phyloP scores from a whole-genome alignment of 2,888 invertebrate genomes.

The Platycnemis pennipes region DNA sequence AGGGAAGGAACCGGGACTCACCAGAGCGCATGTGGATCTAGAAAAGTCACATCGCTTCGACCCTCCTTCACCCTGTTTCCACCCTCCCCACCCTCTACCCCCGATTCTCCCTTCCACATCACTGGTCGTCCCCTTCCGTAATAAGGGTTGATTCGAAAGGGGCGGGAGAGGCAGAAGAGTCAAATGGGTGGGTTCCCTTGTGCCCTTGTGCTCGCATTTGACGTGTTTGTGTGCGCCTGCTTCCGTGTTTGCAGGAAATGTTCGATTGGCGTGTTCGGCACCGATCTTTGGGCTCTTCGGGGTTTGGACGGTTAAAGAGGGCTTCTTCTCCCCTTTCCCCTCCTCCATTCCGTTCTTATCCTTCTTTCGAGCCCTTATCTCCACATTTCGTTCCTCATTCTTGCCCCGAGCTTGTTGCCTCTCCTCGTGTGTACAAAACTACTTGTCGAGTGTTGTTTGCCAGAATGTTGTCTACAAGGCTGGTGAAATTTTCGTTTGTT shows the following conservation, averaged over 20 bases:
- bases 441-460: not conserved
- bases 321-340: not conserved
- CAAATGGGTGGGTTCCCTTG: not conserved
- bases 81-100: not conserved
- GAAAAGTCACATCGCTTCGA: not conserved
- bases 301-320: not conserved
- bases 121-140: not conserved
- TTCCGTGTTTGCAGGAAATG: slow-evolving; percentile 45
- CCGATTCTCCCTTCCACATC: not conserved
- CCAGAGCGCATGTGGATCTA: not conserved
- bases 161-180: not conserved
- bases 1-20: not conserved
- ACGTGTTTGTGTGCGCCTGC: not conserved
- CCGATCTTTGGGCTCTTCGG: slow-evolving; percentile 51
- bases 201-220: not conserved
- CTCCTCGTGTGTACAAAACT: not conserved
- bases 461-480: too few relatives aligned
- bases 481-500: too few relatives aligned
- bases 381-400: too few relatives aligned
- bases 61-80: not conserved
- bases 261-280: slow-evolving; percentile 62
- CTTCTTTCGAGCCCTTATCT: not conserved
- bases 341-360: not conserved
- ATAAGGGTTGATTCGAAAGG: not conserved
- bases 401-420: not conserved